Conservation (phyloP, 2,797 vertebrate species). For the Cossypha heuglini region DNA sequence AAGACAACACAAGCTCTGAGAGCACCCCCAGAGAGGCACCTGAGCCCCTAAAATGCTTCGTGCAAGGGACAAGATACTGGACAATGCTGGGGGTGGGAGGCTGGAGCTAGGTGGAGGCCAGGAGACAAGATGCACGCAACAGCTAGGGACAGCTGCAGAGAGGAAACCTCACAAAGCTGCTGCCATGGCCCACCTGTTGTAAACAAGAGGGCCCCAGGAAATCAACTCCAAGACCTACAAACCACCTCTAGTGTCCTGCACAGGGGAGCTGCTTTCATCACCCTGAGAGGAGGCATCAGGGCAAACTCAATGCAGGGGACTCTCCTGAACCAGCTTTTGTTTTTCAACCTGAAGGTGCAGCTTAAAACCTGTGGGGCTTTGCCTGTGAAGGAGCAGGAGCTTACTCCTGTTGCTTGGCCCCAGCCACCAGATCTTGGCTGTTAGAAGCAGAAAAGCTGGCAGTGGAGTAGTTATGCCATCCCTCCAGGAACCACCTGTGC, state of each 20-base stretch:
- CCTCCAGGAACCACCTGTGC: background rate
- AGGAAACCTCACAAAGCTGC: background rate
- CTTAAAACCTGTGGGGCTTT: background rate
- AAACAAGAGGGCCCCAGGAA: background rate
- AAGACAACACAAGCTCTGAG: background rate
- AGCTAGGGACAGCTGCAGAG: background rate
- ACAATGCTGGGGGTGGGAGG: background rate
- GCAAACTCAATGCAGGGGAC: background rate
- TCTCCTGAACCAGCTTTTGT: background rate
- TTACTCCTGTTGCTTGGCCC: background rate
- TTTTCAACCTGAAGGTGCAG: background rate
- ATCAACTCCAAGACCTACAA: background rate
- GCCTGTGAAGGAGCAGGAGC: background rate
- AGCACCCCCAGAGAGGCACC: background rate
- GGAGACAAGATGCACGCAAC: background rate
- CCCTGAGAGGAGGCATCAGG: background rate
- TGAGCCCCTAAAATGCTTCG: background rate
- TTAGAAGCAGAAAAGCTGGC: background rate
- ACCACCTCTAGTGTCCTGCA: background rate
- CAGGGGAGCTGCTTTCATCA: background rate
- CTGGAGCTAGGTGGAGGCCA: background rate
- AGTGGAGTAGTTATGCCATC: background rate
- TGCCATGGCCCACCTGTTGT: background rate
- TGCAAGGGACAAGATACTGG: background rate
- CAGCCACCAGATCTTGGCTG: background rate